These are phyloP conservation scores for Meteorus cinctellus DNA, from an alignment of 2,888 invertebrate genomes.

Conservation along the genomic window DNA sequence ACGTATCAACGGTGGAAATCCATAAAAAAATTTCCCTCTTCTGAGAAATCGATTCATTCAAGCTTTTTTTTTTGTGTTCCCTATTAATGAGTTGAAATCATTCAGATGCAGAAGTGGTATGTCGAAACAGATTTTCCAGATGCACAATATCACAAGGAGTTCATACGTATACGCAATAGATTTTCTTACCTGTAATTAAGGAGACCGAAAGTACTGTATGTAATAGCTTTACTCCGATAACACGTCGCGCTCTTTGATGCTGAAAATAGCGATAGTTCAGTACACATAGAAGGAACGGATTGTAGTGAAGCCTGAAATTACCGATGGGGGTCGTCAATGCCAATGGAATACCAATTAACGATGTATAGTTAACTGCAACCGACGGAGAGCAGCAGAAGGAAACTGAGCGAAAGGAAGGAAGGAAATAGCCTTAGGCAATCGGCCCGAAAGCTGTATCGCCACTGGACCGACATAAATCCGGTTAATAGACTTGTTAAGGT, in stretches of 20 bases:
- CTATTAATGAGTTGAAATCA: neutral
- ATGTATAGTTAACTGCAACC: neutral
- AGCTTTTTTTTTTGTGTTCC: too few species aligned
- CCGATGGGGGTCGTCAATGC: constrained; percentile 29
- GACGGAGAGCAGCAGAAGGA: neutral
- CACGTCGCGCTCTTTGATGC: too few species aligned
- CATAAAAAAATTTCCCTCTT: too few species aligned
- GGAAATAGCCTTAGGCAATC: constrained; percentile 18
- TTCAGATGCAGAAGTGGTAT: neutral
- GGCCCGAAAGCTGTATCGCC: constrained; percentile 26
- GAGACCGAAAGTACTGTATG: neutral
- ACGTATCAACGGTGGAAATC: too few species aligned
- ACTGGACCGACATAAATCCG: constrained; percentile 40
- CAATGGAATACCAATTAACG: constrained; percentile 33
- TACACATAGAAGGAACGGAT: neutral
- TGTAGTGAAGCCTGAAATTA: constrained; percentile 25
- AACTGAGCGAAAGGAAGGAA: neutral
- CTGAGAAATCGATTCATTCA: too few species aligned
- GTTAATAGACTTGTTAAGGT: constrained; percentile 33
- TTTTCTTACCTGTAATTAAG: constrained; percentile 2
- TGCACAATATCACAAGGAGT: neutral
- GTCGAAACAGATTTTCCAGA: too few species aligned
- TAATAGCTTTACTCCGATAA: neutral
- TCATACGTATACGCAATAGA: neutral
- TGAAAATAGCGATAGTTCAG: neutral